Conservation (phyloP, 2,797 vertebrate species). For the Paratrypauchen microcephalus region DNA sequence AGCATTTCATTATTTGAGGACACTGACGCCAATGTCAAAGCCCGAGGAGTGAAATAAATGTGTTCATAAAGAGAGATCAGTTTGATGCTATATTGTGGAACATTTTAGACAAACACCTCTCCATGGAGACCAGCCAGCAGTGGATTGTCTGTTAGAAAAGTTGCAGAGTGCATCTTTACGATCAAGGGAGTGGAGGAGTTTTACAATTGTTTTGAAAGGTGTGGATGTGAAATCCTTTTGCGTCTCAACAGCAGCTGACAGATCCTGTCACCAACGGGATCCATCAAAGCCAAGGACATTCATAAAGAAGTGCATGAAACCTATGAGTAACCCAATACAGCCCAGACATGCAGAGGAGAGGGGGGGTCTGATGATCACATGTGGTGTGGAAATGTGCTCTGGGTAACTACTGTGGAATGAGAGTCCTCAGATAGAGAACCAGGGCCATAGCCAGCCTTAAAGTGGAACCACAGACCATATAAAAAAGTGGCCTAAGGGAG, state of each 20-base stretch:
- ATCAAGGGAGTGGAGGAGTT: not conserved
- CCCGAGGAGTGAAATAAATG: too few species aligned
- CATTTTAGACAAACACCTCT: too few species aligned
- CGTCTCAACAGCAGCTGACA: conserved; percentile 13
- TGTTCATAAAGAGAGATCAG: too few species aligned
- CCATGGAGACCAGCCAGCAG: too few species aligned
- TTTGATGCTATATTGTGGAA: too few species aligned
- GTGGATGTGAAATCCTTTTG: not conserved
- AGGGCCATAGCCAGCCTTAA: not conserved
- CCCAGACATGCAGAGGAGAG: not conserved
- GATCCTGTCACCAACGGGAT: conserved; percentile 5
- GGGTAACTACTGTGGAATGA: not conserved
- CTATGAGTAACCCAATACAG: conserved; percentile 54
- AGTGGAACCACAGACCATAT: not conserved
- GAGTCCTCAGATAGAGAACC: not conserved
- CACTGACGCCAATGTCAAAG: too few species aligned
- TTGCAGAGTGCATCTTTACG: too few species aligned
- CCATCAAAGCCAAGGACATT: conserved; percentile 58
- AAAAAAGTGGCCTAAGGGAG: too few species aligned
- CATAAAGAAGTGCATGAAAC: conserved; percentile 28
- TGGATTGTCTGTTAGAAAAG: too few species aligned
- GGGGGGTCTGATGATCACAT: not conserved
- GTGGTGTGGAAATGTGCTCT: not conserved
- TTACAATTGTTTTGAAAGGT: conserved; percentile 5
- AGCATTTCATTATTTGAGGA: not conserved